These are phyloP conservation scores for Cabera pusaria DNA, from an alignment of 2,888 invertebrate species.

Conservation along the genomic window DNA sequence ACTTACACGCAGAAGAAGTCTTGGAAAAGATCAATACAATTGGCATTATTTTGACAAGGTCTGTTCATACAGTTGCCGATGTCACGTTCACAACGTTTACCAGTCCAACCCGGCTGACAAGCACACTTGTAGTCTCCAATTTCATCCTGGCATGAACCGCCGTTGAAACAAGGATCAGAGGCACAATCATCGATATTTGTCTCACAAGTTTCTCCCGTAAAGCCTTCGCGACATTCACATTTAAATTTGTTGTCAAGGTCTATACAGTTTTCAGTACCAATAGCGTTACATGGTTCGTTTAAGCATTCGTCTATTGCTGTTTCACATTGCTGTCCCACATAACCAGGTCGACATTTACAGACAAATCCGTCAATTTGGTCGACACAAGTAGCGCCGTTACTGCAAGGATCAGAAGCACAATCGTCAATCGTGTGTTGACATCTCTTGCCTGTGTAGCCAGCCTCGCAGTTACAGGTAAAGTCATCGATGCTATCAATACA, in stretches of 20 bases:
- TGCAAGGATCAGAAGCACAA: conserved; percentile 94
- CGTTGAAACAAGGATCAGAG: conserved; percentile 93
- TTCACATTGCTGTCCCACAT: conserved; percentile 95
- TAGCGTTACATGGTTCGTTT: conserved; percentile 94
- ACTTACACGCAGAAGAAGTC: conserved; percentile 95
- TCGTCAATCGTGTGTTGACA: conserved; percentile 97
- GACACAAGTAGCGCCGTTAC: conserved; percentile 94
- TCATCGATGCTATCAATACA: conserved; percentile 95
- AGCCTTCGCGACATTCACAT: conserved; percentile 96
- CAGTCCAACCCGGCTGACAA: conserved; percentile 94
- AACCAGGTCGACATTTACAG: conserved; percentile 97
- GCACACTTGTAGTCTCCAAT: conserved; percentile 92
- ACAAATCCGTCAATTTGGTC: conserved; percentile 95
- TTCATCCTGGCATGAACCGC: conserved; percentile 94
- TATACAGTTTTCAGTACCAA: conserved; percentile 94
- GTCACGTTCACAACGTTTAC: conserved; percentile 92
- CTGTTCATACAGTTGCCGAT: conserved; percentile 93
- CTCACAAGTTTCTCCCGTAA: conserved; percentile 92
- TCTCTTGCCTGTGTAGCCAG: conserved; percentile 96
- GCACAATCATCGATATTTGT: conserved; percentile 94
- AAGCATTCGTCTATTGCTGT: conserved; percentile 96
- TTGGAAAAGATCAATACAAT: conserved; percentile 95
- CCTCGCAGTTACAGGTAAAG: conserved; percentile 94
- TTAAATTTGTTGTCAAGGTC: conserved; percentile 94
- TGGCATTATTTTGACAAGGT: conserved; percentile 97